phyloP scores from a whole-genome alignment of 1,140 invertebrate genomes.

The Brachionus calyciflorus region DNA sequence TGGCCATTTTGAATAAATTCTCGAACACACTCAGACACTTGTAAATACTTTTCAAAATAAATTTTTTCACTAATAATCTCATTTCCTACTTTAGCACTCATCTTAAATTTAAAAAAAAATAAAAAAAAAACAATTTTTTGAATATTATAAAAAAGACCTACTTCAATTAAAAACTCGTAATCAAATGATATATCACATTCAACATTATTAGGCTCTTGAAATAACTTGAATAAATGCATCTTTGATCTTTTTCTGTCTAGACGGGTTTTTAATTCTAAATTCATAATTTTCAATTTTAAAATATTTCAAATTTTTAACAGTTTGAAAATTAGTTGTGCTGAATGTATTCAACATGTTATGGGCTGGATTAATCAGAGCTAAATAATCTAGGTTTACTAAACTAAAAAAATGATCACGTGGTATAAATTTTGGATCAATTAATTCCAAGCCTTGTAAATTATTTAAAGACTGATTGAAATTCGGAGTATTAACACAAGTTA shows the following conservation, averaged over 20 bases:
- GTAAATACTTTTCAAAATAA: neutral
- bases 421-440: neutral
- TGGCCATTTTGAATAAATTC: neutral
- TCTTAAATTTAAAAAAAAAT: neutral
- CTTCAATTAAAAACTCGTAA: too few species aligned
- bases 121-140: neutral
- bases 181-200: neutral
- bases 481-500: neutral
- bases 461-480: neutral
- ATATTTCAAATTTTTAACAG: neutral
- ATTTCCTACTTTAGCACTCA: neutral
- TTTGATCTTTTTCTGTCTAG: neutral
- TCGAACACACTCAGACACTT: neutral
- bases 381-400: neutral
- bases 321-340: neutral
- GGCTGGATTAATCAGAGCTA: neutral
- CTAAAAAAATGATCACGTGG: neutral
- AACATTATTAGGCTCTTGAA: neutral
- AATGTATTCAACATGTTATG: neutral
- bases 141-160: neutral
- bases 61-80: neutral
- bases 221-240: neutral
- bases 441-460: conserved; percentile 10
- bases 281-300: neutral
- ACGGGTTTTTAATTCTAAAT: neutral